phyloP scores from a whole-genome alignment of 2,888 invertebrate genomes.

The Margaritifera margaritifera region DNA sequence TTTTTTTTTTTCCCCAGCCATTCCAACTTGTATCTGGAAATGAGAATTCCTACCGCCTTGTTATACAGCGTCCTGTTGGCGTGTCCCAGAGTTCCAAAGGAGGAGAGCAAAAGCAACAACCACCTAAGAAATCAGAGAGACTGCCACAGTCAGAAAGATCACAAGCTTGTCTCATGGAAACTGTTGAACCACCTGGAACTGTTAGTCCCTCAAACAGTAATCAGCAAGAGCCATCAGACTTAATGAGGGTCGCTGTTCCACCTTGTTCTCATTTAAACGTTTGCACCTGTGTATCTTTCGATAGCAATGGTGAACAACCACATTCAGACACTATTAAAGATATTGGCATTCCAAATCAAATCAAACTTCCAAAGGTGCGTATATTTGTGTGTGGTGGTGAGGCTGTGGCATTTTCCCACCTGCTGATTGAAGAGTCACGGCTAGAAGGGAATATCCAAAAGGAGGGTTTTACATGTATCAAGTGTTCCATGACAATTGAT shows the following conservation, averaged over 20 bases:
- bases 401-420: constrained; percentile 37
- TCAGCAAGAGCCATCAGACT: too few species aligned
- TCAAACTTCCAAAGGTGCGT: constrained; percentile 48
- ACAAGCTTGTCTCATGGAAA: too few species aligned
- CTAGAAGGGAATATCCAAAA: constrained; percentile 19
- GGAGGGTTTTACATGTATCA: constrained; percentile 28
- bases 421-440: constrained; percentile 31
- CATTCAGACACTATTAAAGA: too few species aligned
- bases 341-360: too few species aligned
- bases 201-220: too few species aligned
- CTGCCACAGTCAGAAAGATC: background rate
- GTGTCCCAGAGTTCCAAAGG: constrained; percentile 34
- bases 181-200: too few species aligned
- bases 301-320: too few species aligned
- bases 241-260: too few species aligned
- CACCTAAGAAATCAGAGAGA: background rate
- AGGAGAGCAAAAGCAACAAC: background rate
- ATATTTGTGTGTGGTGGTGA: constrained; percentile 54
- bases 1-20: constrained; percentile 25
- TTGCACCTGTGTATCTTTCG: too few species aligned
- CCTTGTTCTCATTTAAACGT: too few species aligned
- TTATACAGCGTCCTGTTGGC: constrained; percentile 52
- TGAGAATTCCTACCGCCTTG: constrained; percentile 33
- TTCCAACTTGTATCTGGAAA: constrained; percentile 22
- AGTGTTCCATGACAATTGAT: constrained; percentile 44